A percentile compares a stretch with the other conserved stretches of the same genome.
Evolutionary conservation across 2,888 invertebrate species (phyloP).

Genomic region (Piscicola geometra): DNA sequence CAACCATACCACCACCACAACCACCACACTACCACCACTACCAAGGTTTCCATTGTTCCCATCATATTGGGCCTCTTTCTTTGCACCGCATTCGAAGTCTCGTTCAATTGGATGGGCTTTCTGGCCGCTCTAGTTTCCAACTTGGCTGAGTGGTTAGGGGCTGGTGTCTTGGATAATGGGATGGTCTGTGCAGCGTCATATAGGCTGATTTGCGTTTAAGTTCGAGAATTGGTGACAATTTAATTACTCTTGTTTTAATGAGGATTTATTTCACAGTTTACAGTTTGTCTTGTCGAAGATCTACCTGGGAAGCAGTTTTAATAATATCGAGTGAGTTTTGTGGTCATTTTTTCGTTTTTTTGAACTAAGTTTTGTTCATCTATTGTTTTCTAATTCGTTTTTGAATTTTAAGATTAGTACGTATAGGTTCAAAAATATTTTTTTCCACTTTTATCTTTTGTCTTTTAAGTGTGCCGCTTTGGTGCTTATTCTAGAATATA

Average conservation of each 20-base stretch:
- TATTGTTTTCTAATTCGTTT: neutral
- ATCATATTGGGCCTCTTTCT: constrained; percentile 73
- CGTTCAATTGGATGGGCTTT: constrained; percentile 70
- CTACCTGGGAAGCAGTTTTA: constrained; percentile 70
- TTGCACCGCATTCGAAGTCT: constrained; percentile 71
- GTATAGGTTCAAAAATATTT: too few species aligned
- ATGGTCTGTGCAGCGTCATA: too few species aligned
- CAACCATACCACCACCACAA: neutral
- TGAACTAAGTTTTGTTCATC: neutral
- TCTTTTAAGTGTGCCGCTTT: too few species aligned
- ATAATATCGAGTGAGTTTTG: constrained; percentile 71
- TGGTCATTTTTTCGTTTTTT: too few species aligned
- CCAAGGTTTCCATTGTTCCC: constrained; percentile 65
- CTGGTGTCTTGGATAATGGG: neutral
- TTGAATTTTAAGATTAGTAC: too few species aligned
- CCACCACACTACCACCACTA: neutral
- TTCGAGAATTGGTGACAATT: too few species aligned
- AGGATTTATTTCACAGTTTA: constrained; percentile 58
- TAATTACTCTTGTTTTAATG: neutral
- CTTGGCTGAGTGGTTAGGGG: constrained; percentile 66
- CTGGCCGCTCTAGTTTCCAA: constrained; percentile 73
- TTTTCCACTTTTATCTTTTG: too few species aligned
- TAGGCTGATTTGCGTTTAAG: too few species aligned
- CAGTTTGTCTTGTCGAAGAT: constrained; percentile 76
- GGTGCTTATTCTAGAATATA: too few species aligned